These are phyloP conservation scores for Melanotaenia maccullochi DNA, from an alignment of 2,797 vertebrate species.

Conservation along the genomic window DNA sequence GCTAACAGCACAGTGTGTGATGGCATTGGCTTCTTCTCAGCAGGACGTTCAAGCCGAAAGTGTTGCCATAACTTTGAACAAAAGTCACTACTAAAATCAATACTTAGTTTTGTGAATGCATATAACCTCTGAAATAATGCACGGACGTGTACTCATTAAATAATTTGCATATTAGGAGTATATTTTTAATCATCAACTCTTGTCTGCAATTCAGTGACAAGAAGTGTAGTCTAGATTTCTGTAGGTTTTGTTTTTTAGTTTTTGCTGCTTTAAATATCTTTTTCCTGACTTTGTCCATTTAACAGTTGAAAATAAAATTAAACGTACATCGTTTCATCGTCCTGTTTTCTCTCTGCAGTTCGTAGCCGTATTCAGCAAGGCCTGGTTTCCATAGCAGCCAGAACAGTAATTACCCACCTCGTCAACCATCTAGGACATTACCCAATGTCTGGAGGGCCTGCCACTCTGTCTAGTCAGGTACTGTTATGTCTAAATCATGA, in stretches of 20 bases:
- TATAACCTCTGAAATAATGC: background rate
- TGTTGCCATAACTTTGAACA: conserved; percentile 22
- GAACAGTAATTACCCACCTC: conserved; percentile 96
- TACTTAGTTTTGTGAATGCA: background rate
- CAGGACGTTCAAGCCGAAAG: conserved; percentile 53
- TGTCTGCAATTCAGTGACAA: background rate
- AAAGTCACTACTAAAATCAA: background rate
- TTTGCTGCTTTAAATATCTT: background rate
- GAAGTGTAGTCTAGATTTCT: background rate
- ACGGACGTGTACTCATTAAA: too few species aligned
- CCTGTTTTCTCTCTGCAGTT: conserved; percentile 78
- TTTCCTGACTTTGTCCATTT: background rate
- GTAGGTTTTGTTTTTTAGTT: background rate
- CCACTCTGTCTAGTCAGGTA: conserved; percentile 94
- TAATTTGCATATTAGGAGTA: background rate
- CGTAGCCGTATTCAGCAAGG: conserved; percentile 96
- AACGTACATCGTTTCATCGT: background rate
- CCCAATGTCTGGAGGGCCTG: conserved; percentile 96
- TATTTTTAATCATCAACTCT: background rate
- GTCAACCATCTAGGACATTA: conserved; percentile 98
- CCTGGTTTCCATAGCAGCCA: conserved; percentile 94
- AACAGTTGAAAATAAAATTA: background rate
- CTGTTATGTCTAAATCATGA: background rate
- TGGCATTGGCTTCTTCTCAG: conserved; percentile 76
- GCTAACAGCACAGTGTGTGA: conserved; percentile 75